A percentile compares a stretch with the other conserved stretches of the same genome.
Conservation (phyloP, 2,113 vertebrate species). For the Tympanuchus pallidicinctus region DNA sequence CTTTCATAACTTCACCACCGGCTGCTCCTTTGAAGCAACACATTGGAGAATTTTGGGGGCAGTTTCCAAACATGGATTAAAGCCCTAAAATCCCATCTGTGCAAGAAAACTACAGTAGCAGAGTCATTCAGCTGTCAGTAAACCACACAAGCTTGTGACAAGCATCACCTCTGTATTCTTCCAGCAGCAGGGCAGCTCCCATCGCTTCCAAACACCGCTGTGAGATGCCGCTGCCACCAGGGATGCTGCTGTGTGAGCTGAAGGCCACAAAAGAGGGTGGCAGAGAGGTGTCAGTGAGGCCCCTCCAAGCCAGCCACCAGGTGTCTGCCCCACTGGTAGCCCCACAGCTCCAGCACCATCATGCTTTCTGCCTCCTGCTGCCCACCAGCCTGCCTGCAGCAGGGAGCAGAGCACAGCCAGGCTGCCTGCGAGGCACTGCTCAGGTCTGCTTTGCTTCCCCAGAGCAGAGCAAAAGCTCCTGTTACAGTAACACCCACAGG, state of each 20-base stretch:
- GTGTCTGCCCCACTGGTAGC: background rate
- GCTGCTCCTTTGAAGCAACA: background rate
- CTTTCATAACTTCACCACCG: background rate
- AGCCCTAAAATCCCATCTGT: background rate
- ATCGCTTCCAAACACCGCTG: background rate
- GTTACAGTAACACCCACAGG: rapidly evolving
- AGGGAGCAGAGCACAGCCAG: background rate
- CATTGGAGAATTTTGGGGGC: background rate
- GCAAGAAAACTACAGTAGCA: background rate
- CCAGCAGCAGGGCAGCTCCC: background rate
- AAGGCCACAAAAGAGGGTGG: background rate
- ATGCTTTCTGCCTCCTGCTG: background rate
- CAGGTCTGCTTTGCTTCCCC: background rate
- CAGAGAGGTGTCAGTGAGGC: background rate
- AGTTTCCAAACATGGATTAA: background rate
- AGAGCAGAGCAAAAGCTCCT: background rate
- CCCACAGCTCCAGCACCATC: background rate
- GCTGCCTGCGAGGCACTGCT: background rate
- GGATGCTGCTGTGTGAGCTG: background rate
- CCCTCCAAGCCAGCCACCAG: background rate
- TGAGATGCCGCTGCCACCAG: background rate
- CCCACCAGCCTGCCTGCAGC: background rate
- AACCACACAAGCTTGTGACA: background rate
- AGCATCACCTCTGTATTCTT: background rate
- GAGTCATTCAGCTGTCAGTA: background rate